Conservation (phyloP, 2,888 invertebrate species). For the Leptogaster cylindrica region DNA sequence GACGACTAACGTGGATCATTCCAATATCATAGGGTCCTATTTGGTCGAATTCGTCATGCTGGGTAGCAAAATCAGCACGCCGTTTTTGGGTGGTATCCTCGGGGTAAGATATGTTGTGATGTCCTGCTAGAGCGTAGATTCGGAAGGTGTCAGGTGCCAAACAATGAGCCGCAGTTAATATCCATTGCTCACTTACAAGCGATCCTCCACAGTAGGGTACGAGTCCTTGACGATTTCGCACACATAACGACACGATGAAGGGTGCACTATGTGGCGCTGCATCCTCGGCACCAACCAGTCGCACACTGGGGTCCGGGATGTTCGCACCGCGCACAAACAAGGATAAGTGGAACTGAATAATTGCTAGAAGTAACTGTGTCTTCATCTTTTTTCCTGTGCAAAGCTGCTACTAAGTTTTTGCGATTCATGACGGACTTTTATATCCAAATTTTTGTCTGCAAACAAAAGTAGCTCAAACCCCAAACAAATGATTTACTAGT, state of each 20-base stretch:
- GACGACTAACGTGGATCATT: conserved; percentile 39
- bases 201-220: conserved; percentile 45
- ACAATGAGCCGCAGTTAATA: conserved; percentile 48
- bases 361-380: too few species aligned
- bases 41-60: conserved; percentile 37
- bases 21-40: conserved; percentile 47
- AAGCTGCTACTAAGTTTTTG: too few species aligned
- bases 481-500: too few species aligned
- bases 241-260: conserved; percentile 37
- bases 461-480: too few species aligned
- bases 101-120: conserved; percentile 24
- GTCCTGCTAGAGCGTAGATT: conserved; percentile 39
- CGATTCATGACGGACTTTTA: too few species aligned
- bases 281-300: conserved; percentile 46
- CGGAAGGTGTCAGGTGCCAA: conserved; percentile 32
- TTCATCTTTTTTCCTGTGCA: too few species aligned
- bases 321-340: too few species aligned
- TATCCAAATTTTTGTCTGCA: too few species aligned
- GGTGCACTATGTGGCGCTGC: conserved; percentile 41
- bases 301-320: background rate
- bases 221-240: conserved; percentile 6
- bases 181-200: conserved; percentile 42
- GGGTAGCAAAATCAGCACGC: conserved; percentile 22
- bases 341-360: too few species aligned
- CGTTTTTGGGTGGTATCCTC: conserved; percentile 21